A percentile compares a stretch with the other conserved stretches of the same genome.
These are phyloP conservation scores for Paramacrobiotus metropolitanus DNA, from an alignment of 1,140 invertebrate species.

Conservation along the genomic window DNA sequence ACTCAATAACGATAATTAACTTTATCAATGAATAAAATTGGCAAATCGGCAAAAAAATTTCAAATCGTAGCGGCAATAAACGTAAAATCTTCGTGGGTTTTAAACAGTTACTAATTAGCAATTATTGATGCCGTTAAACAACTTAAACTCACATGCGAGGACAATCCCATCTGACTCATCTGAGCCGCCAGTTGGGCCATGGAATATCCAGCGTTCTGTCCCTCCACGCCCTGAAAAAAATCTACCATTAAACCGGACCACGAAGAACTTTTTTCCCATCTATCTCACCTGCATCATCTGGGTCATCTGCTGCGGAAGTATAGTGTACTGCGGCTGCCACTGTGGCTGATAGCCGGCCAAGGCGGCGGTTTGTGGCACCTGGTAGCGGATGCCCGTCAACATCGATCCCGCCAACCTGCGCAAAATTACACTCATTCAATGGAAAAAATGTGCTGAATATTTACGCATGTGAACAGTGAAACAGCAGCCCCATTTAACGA, in stretches of 20 bases:
- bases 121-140: too few species aligned
- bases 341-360: not conserved
- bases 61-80: too few species aligned
- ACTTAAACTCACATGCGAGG: not conserved
- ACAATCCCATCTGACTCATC: not conserved
- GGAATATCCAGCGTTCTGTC: not conserved
- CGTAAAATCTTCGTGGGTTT: too few species aligned
- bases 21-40: not conserved
- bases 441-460: not conserved
- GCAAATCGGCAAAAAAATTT: too few species aligned
- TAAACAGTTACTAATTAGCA: too few species aligned
- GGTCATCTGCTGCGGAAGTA: slow-evolving; percentile 1
- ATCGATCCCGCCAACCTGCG: not conserved
- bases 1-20: not conserved
- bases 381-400: not conserved
- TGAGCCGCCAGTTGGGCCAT: not conserved
- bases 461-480: not conserved
- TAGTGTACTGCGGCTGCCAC: slow-evolving; percentile 3
- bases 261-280: too few species aligned
- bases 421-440: not conserved
- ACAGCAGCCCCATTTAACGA: not conserved
- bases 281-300: slow-evolving; percentile 4
- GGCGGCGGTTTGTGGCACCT: not conserved
- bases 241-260: too few species aligned
- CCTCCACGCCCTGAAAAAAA: too few species aligned